Conservation (phyloP, 2,888 invertebrate species). For the Clusia tigrina region DNA sequence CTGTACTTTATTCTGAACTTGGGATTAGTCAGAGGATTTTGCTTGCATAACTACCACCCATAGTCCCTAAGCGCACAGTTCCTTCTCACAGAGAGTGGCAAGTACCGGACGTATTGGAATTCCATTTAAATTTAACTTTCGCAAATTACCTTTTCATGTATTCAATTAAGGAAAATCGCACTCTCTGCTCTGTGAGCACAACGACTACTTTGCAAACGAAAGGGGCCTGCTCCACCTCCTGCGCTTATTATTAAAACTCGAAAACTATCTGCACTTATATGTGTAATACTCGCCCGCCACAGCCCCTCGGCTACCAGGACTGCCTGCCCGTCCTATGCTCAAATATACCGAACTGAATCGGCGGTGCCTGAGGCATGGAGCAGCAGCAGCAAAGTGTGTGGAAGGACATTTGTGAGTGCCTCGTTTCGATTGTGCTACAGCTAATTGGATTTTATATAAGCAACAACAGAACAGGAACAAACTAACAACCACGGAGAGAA, state of each 20-base stretch:
- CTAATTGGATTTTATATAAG: constrained; percentile 56
- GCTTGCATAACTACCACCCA: no score
- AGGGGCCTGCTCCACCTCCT: neutral
- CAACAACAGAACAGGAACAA: constrained; percentile 38
- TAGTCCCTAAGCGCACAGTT: no score
- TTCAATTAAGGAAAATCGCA: neutral
- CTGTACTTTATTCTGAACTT: no score
- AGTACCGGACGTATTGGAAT: no score
- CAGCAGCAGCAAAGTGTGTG: no score
- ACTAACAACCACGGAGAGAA: constrained; percentile 29
- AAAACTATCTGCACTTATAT: neutral
- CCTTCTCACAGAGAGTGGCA: no score
- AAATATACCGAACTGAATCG: neutral
- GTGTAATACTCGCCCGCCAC: neutral
- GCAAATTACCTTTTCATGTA: neutral
- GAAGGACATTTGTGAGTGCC: constrained; percentile 37
- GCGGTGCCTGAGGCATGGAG: neutral
- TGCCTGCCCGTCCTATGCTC: neutral
- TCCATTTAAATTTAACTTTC: no score
- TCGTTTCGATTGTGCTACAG: constrained; percentile 45
- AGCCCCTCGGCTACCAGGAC: neutral
- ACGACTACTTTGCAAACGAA: neutral
- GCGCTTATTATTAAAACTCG: neutral
- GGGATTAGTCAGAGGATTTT: no score
- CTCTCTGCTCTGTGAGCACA: neutral